A percentile compares a stretch with the other conserved stretches of the same genome.
These are phyloP conservation scores for Linepithema humile DNA, from an alignment of 1,140 invertebrate species.

Conservation along the genomic window DNA sequence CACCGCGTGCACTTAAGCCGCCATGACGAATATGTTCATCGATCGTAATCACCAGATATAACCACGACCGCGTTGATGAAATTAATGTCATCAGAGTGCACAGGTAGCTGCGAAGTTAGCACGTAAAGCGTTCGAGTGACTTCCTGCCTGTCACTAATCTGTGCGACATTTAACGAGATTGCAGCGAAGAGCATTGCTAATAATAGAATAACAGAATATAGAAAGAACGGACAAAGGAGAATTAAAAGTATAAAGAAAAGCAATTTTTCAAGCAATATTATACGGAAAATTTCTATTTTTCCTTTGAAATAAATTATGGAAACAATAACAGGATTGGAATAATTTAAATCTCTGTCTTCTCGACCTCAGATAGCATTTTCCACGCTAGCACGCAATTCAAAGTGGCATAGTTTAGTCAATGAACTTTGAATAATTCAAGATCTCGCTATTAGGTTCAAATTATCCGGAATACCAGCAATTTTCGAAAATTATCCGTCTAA, in stretches of 20 bases:
- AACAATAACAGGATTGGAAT: background rate
- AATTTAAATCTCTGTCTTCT: background rate
- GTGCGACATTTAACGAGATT: constrained; percentile 16
- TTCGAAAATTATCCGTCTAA: constrained; percentile 48
- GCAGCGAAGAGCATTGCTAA: background rate
- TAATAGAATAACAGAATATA: background rate
- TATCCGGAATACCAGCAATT: constrained; percentile 38
- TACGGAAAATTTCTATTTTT: no score
- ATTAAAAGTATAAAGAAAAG: background rate
- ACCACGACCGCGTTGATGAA: constrained; percentile 36
- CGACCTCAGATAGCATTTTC: background rate
- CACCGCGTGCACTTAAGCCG: constrained; percentile 35
- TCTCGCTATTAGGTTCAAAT: constrained; percentile 14
- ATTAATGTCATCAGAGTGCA: constrained; percentile 57
- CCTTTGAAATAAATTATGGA: background rate
- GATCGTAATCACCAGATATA: constrained; percentile 49
- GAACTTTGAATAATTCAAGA: constrained; percentile 7
- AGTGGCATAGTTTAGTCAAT: background rate
- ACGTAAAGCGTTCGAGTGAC: background rate
- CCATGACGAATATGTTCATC: constrained; percentile 53
- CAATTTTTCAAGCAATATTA: background rate
- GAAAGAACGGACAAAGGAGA: background rate
- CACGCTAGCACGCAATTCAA: no score
- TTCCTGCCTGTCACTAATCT: constrained; percentile 11
- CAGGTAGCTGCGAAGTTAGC: constrained; percentile 6